These are phyloP conservation scores for Coilia nasus DNA, from an alignment of 2,797 vertebrate genomes.

Conservation along the genomic window DNA sequence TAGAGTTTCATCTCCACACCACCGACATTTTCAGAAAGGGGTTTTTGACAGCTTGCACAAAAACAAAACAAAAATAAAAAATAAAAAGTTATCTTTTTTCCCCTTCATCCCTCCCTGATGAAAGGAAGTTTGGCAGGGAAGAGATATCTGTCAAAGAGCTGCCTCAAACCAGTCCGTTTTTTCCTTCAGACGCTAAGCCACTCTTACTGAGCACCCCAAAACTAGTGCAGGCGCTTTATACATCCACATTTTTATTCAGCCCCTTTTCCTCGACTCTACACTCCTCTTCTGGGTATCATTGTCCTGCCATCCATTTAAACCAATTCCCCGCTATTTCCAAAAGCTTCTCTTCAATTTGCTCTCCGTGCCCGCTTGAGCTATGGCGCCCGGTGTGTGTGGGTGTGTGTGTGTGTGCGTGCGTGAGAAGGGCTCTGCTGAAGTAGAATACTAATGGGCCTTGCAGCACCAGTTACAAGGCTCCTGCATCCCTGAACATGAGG, in stretches of 20 bases:
- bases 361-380: no score
- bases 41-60: neutral
- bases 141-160: neutral
- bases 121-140: neutral
- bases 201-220: no score
- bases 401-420: no score
- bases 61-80: no score
- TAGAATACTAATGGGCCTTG: neutral
- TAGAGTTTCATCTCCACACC: neutral
- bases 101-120: neutral
- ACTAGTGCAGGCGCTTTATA: no score
- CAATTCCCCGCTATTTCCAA: neutral
- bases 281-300: neutral
- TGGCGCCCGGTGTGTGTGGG: no score
- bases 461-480: neutral
- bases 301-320: neutral
- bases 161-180: neutral
- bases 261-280: neutral
- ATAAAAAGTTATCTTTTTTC: neutral
- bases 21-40: neutral
- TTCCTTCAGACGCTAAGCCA: neutral
- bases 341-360: slow-evolving; percentile 2
- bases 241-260: no score
- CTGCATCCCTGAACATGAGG: neutral
- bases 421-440: neutral